Conservation (phyloP, 2,113 vertebrate species). For the Parus major region DNA sequence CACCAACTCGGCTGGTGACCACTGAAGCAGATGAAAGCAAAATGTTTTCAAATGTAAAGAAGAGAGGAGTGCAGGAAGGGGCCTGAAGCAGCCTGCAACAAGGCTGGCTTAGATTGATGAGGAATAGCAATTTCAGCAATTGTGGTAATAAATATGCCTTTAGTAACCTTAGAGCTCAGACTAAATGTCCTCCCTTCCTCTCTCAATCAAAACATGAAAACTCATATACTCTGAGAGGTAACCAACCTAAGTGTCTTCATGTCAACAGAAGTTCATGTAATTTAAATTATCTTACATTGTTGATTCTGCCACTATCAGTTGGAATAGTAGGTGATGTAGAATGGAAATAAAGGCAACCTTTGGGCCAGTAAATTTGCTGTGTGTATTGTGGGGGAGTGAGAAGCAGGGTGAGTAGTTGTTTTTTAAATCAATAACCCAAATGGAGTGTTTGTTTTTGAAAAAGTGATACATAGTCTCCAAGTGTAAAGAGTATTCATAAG, state of each 20-base stretch:
- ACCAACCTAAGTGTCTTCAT: background rate
- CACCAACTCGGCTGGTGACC: background rate
- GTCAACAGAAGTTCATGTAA: background rate
- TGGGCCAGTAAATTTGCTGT: background rate
- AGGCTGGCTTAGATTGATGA: background rate
- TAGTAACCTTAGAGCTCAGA: background rate
- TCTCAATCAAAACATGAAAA: background rate
- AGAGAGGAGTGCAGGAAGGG: background rate
- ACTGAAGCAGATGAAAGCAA: background rate
- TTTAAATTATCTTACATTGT: background rate
- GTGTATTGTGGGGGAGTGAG: no score
- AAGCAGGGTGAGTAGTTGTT: accelerated
- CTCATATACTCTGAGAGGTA: background rate
- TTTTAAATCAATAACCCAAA: background rate
- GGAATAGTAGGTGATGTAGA: background rate
- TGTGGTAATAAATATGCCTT: background rate
- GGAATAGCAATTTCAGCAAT: background rate
- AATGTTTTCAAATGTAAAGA: background rate
- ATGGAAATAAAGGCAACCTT: background rate
- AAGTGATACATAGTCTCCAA: background rate
- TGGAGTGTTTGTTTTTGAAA: background rate
- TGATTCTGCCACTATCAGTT: background rate
- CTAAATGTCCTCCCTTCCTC: background rate
- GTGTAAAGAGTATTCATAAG: background rate
- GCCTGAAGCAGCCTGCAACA: background rate